Evolutionary conservation across 2,888 invertebrate species (phyloP), one percentile per base, ranked within the genome.

Genomic region (Lycocerus yunnanus): DNA sequence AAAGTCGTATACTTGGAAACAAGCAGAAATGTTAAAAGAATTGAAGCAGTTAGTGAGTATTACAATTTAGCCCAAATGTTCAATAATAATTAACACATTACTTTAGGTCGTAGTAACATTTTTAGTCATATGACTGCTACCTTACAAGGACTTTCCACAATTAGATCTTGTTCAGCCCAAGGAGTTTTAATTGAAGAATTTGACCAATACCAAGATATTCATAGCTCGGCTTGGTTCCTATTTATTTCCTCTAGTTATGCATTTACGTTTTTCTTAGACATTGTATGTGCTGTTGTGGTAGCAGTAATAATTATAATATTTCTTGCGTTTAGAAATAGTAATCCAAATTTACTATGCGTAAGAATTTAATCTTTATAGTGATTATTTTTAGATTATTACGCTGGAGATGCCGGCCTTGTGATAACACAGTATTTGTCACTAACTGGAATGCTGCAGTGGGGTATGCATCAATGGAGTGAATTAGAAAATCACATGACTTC

Each of bases 401-500:
- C 83, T 24, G 94, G 94, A 59, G 92, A 92, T 81, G 93, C 95
- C 3, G 95, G 95, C 27, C 85, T 95, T 68, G 94, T 94, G 11
- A 93, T 95, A 73, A 95, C 95, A 0, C 94, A 95, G 84, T 93
- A 93, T 43, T 92, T 93, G 0, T 81, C 83, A 67, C 89, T 95
- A 71, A 93, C 94, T 0, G 94, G 94, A 11, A 87, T 88, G 84
- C 80, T 91, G 79, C 91, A 91, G 83, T 91, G 91, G 90, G 90
- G 90, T 9, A 89, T 91, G 79, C 89, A 97, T 4, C 97, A 97
- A 86, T 96, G 96, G 81, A 95, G 97, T 0, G 97, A 97, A 86
- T 85, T 86, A 16, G 87, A 87, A 84, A 96, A 95, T 83, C 93
- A 92, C 80, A 95, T 96, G 95, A 95, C 95, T 2, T 93, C 95